Base-by-base conservation (phyloP, 2,113 vertebrate species). In the Ia io region DNA sequence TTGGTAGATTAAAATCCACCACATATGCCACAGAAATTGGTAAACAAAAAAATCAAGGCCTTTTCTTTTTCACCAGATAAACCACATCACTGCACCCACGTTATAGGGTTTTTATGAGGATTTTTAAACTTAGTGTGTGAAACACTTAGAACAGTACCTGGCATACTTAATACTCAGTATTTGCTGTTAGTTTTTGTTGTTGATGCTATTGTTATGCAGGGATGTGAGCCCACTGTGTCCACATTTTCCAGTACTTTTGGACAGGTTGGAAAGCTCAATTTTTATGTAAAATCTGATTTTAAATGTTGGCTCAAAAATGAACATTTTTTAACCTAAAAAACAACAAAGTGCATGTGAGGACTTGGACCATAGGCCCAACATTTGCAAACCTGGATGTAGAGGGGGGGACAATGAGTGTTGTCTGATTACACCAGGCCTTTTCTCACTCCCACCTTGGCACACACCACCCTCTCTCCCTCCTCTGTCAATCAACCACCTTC, bases 211-310 rank as follows among this genome's bases (percentile, higher is more conserved):
- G 30, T 87, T 4, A 13, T 12, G 42, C 23, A 59, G n/a, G 23
- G 69, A 20, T 6, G 0, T 56, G 17, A 85, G 44, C n/a, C 69
- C 47, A 13, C 18, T 51, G 37, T 51, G 42, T 61, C 74, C 82
- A 25, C n/a, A 2, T 79, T 42, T 87, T 74, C 40, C 37, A 23
- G 5, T 35, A 51, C 71, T 69, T 35, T 32, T 47, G 42, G 65
- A 82, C 7, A 22, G 47, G 20, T 56, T 84, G 13, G 73, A 83
- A 77, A 74, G 80, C 84, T 83, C 3, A 6, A 25, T 80, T 69
- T 78, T 84, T 74, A 37, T 69, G 47, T 47, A 40, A 79, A 69
- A 63, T 65, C 87, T 93, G 53, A 32, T 69, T 78, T 51, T 69
- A 76, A 92, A 53, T 59, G 28, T 83, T 84, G 53, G n/a, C 70